Base-by-base conservation (phyloP, 2,888 invertebrate genomes). In the Plusia festucae region DNA sequence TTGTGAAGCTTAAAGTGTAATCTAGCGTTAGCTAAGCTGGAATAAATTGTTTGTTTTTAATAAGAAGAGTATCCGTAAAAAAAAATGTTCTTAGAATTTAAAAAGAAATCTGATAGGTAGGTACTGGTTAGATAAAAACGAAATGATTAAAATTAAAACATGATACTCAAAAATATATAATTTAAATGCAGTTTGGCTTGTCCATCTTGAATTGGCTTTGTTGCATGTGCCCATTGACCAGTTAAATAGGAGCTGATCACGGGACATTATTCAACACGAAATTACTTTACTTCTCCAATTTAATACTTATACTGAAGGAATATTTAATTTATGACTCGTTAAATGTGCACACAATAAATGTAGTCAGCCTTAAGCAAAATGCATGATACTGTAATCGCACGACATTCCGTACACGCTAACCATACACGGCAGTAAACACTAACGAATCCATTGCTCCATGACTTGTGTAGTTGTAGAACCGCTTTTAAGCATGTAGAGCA, bases 341-440 rank as follows among this genome's bases (percentile, higher is more conserved):
- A 49, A 60, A 18, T 52, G 16, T 6, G 20, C 9, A 27, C 27
- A 11, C 52, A 46, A 34, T 60, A 60, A 58, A 57, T 59, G 18
- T 24, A 40, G 62, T 60, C 27, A 61, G 53, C 32, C 40, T 54
- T 52, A 69, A 34, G 69, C 53, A 60, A 59, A 32, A 65, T 65
- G 52, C 57, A 22, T 68, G 64, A 60, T 46, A 51, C 20, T 4
- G 24, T 61, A 34, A 53, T 53, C 49, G 54, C 54, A 22, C 53
- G 24, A 34, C 44, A 34, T 18, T 44, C 49, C 20, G 13, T 16
- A 53, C 27, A 46, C 18, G n/a, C 2, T 22, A 44, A 15, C 22
- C 7, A 40, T 18, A 6, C 24, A 20, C 30, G 13, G 5, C n/a
- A 15, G 57, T 18, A 7, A 46, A 49, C 46, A 5, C 7, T 9